Conservation (phyloP, 2,797 vertebrate genomes). For the Takifugu ocellatus region DNA sequence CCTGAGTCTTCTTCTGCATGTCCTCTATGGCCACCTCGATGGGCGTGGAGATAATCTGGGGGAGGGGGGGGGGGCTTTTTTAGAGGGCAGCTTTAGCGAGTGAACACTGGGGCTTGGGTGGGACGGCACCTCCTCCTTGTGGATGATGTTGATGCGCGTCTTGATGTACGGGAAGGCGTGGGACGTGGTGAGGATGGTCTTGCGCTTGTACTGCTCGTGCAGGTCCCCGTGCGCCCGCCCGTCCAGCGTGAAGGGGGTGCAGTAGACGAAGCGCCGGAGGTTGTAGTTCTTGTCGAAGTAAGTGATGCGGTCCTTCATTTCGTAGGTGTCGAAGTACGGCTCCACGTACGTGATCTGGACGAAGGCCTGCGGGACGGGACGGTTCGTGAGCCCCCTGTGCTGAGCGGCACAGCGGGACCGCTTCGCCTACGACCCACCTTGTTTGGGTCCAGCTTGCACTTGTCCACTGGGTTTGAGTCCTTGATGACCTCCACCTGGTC, state of each 20-base stretch:
- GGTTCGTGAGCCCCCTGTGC: no score
- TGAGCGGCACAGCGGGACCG: not conserved
- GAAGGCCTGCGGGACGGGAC: slow-evolving; percentile 79
- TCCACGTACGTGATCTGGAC: slow-evolving; percentile 98
- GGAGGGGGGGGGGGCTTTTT: no score
- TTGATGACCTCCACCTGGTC: slow-evolving; percentile 97
- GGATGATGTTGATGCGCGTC: slow-evolving; percentile 96
- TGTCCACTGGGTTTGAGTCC: slow-evolving; percentile 98
- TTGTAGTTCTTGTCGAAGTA: slow-evolving; percentile 99
- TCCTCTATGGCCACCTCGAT: slow-evolving; percentile 98
- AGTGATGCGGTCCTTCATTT: slow-evolving; percentile 99
- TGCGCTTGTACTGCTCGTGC: slow-evolving; percentile 96
- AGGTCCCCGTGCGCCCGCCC: slow-evolving; percentile 94
- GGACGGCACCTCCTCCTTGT: slow-evolving; percentile 91
- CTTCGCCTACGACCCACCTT: slow-evolving; percentile 77
- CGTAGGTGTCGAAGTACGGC: slow-evolving; percentile 96
- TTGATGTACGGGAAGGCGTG: slow-evolving; percentile 99
- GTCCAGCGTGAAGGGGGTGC: slow-evolving; percentile 96
- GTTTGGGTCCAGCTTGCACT: slow-evolving; percentile 95
- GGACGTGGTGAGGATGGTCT: slow-evolving; percentile 94
- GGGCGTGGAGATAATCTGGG: slow-evolving; percentile 91
- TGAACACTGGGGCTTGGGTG: not conserved
- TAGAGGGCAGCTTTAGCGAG: not conserved
- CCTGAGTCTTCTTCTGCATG: slow-evolving; percentile 99
- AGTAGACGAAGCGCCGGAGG: slow-evolving; percentile 95